Conservation (phyloP, 2,888 invertebrate genomes). For the Acanthococcus lagerstroemiae region DNA sequence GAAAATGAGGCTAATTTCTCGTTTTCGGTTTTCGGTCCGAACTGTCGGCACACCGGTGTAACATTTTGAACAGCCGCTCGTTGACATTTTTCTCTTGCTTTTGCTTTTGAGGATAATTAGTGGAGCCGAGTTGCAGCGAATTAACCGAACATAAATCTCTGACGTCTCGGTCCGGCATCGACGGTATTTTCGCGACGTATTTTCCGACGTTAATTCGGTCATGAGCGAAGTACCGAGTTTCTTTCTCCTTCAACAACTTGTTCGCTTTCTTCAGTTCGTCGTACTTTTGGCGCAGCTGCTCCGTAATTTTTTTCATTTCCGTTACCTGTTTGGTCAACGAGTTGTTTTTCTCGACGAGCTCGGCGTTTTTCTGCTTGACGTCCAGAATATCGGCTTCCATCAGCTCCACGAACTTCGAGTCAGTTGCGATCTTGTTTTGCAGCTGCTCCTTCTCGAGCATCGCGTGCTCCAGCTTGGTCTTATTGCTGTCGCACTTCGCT, state of each 20-base stretch:
- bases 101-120: too few relatives aligned
- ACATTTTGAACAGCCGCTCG: too few relatives aligned
- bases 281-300: not conserved
- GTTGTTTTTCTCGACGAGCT: not conserved
- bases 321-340: not conserved
- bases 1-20: too few relatives aligned
- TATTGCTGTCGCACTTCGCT: not conserved
- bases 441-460: not conserved
- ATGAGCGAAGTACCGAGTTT: not conserved
- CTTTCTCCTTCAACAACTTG: not conserved
- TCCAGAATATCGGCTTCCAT: not conserved
- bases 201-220: not conserved
- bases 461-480: not conserved
- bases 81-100: too few relatives aligned
- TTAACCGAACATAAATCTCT: too few relatives aligned
- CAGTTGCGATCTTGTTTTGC: not conserved
- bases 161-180: too few relatives aligned
- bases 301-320: not conserved
- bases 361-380: not conserved
- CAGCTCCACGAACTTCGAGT: not conserved
- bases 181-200: too few relatives aligned
- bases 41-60: too few relatives aligned
- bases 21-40: too few relatives aligned
- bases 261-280: not conserved
- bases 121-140: too few relatives aligned